A percentile compares a stretch with the other conserved stretches of the same genome.
These are phyloP conservation scores for Archivesica marissinica DNA, from an alignment of 1,140 invertebrate species.

Conservation along the genomic window DNA sequence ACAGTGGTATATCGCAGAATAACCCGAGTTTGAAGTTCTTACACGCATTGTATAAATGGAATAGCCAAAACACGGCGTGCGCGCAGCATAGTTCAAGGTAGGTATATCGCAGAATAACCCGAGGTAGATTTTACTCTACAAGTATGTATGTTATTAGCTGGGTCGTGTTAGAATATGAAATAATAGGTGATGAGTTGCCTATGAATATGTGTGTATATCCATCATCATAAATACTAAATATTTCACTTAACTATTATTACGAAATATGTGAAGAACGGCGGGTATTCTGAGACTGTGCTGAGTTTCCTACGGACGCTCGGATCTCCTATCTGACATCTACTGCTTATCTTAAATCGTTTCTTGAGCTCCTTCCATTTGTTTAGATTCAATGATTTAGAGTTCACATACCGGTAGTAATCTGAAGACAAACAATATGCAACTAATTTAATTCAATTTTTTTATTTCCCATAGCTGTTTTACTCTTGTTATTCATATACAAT, in stretches of 20 bases:
- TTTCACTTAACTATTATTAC: slow-evolving; percentile 66
- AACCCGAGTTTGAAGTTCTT: too few relatives aligned
- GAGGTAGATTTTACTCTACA: too few relatives aligned
- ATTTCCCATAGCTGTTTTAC: too few relatives aligned
- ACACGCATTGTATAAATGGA: too few relatives aligned
- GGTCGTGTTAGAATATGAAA: too few relatives aligned
- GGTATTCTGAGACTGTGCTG: slow-evolving; percentile 63
- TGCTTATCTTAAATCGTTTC: slow-evolving; percentile 55
- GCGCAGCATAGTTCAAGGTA: too few relatives aligned
- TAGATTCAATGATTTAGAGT: slow-evolving; percentile 66
- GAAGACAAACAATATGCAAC: background rate
- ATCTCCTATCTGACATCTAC: slow-evolving; percentile 58
- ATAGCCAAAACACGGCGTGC: too few relatives aligned
- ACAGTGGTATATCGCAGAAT: too few relatives aligned
- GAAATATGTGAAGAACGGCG: slow-evolving; percentile 70
- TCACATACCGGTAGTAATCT: slow-evolving; percentile 59
- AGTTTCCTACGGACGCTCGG: slow-evolving; percentile 63
- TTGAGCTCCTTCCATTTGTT: slow-evolving; percentile 71
- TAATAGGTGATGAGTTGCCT: background rate
- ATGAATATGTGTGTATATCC: background rate
- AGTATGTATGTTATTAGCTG: too few relatives aligned
- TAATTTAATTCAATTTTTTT: too few relatives aligned
- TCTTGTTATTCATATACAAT: too few relatives aligned
- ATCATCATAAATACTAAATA: background rate
- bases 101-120: too few relatives aligned